Evolutionary conservation across 2,113 vertebrate species (phyloP), one percentile per base, ranked within the genome.

Genomic region (Chaenogobius annularis): DNA sequence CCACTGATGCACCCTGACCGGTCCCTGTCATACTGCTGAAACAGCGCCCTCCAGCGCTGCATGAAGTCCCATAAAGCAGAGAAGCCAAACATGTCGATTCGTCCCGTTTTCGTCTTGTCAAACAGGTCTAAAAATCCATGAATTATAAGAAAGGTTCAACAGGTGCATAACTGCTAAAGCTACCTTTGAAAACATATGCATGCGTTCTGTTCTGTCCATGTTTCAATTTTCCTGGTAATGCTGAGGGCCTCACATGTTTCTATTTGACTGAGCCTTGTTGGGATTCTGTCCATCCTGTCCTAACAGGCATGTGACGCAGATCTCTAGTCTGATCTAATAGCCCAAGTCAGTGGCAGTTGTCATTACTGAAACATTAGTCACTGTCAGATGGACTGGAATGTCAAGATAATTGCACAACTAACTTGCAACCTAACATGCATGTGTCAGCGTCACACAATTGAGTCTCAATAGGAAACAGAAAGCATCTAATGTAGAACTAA

Each of bases 21-120:
- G 81, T 99, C 97, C 44, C 95, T 85, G 93, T 99, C 97, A 0
- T 93, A 96, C 79, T 98, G 96, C 88, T 98, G 95, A 88, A 99
- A 99, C 66, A 98, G 88, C 43, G 54, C 93, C 54, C 84, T 95
- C 97, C 97, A 98, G 68, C 95, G 95, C 90, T 97, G 96, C 85
- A 98, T 92, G 90, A 94, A 98, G 5, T 87, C 91, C 91, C 96
- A 95, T 56, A 99, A 73, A 11, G 95, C 96, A 0, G 97, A 96
- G 93, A 99, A 99, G 9, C 96, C 95, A 0, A 92, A 92, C 68
- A 98, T 12, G 0, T 99, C 97, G 0, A 99, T 96, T 44, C 90
- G 94, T 0, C 97, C 96, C 0, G 95, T 89, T 23, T 91, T 93
- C 20, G 90, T 96, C 90, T 93, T 95, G 87, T 99, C 97, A 47